These are phyloP conservation scores for Tachysurus fulvidraco DNA, from an alignment of 2,113 vertebrate genomes.

Conservation along the genomic window DNA sequence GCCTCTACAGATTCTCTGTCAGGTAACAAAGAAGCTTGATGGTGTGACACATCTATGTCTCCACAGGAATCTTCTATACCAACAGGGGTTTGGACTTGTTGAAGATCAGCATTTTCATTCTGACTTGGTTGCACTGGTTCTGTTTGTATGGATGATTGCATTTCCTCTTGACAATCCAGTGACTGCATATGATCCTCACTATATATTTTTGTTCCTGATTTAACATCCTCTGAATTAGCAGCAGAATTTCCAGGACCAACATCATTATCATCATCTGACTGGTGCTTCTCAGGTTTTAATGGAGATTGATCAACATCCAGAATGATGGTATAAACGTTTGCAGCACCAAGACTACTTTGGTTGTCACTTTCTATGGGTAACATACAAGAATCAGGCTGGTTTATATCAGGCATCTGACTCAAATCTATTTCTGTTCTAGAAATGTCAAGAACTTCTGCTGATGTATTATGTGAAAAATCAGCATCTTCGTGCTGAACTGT, in stretches of 20 bases:
- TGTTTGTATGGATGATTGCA: not conserved
- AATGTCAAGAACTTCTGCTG: not conserved
- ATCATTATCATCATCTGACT: not conserved
- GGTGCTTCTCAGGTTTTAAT: not conserved
- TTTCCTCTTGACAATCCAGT: not conserved
- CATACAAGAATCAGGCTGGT: not conserved
- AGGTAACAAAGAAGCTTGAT: not conserved
- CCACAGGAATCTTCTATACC: not conserved
- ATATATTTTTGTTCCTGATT: not conserved
- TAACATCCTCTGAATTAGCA: not conserved
- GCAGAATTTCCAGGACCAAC: not conserved
- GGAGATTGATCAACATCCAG: conserved; percentile 31
- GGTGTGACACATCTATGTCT: not conserved
- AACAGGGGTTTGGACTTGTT: not conserved
- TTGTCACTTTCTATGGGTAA: not conserved
- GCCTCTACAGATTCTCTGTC: not conserved
- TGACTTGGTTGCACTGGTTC: not conserved
- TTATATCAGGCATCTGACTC: not conserved
- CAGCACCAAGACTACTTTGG: not conserved
- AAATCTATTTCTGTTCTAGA: not conserved
- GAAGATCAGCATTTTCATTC: not conserved
- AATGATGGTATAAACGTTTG: conserved; percentile 50
- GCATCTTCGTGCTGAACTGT: not conserved
- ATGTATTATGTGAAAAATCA: too few relatives aligned
- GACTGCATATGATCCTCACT: not conserved